phyloP scores from a whole-genome alignment of 2,888 invertebrate genomes.

The Dendrolimus pini region DNA sequence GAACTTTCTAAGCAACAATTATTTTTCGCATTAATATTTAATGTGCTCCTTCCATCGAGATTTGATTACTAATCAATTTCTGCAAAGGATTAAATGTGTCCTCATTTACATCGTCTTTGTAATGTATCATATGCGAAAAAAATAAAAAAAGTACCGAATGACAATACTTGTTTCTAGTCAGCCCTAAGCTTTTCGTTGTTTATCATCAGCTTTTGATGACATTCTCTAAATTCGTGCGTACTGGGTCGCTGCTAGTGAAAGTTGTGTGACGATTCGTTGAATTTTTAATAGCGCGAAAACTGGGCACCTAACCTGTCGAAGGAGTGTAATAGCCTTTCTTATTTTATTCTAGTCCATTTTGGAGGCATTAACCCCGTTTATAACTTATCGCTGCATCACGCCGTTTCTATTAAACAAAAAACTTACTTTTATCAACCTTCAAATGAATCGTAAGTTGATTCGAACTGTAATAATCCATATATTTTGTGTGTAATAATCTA shows the following conservation, averaged over 20 bases:
- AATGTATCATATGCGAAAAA: too few relatives aligned
- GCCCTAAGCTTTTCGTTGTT: background rate
- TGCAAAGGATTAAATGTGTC: conserved; percentile 6
- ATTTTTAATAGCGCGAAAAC: conserved; percentile 68
- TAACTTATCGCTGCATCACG: conserved; percentile 5
- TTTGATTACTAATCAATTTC: conserved; percentile 27
- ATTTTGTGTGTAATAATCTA: too few relatives aligned
- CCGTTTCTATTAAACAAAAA: too few relatives aligned
- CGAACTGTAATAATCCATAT: too few relatives aligned
- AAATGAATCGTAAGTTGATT: too few relatives aligned
- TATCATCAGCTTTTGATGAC: conserved; percentile 13
- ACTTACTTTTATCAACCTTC: too few relatives aligned
- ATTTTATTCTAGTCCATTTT: conserved; percentile 60
- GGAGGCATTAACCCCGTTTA: conserved; percentile 53
- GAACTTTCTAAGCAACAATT: conserved; percentile 76
- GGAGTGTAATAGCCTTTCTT: conserved; percentile 63
- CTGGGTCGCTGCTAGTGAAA: conserved; percentile 58
- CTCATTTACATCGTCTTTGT: conserved; percentile 8
- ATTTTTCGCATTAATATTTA: conserved; percentile 73
- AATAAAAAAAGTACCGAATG: too few relatives aligned
- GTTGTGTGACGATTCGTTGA: conserved; percentile 68
- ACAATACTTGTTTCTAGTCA: too few relatives aligned
- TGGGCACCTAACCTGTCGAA: conserved; percentile 63
- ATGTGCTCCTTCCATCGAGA: conserved; percentile 53
- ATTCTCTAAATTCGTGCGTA: conserved; percentile 30